Percentiles rank a stretch among this genome's conserved stretches.
phyloP scores from a whole-genome alignment of 2,113 vertebrate species.

The Xenopus tropicalis region DNA sequence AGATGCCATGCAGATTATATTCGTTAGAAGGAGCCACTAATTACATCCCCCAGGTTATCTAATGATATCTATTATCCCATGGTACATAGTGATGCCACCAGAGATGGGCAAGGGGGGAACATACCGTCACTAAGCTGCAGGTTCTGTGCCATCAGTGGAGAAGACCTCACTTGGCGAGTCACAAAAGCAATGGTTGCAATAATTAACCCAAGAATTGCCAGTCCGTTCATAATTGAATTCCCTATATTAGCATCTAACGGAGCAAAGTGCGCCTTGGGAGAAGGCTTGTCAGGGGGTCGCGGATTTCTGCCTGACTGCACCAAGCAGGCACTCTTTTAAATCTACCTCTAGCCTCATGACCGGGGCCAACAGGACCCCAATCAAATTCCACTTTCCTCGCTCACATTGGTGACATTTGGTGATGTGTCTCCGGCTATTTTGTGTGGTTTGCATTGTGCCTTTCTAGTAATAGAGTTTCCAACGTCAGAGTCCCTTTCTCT shows the following conservation, averaged over 20 bases:
- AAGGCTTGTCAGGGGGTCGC: conserved; percentile 24
- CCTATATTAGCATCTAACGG: background rate
- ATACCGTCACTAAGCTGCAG: conserved; percentile 21
- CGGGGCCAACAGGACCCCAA: conserved; percentile 28
- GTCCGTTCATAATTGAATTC: conserved; percentile 11
- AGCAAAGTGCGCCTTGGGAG: conserved; percentile 8
- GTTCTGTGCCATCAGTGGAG: conserved; percentile 10
- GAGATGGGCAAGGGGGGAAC: background rate
- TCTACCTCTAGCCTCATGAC: conserved; percentile 24
- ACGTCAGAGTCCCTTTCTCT: conserved; percentile 46
- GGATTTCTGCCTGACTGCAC: conserved; percentile 25
- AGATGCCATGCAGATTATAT: too few species aligned
- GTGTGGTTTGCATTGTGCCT: conserved; percentile 42
- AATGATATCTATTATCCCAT: too few species aligned
- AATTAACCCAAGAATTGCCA: conserved; percentile 28
- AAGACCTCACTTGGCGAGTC: conserved; percentile 16
- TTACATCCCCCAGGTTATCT: too few species aligned
- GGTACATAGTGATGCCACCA: too few species aligned
- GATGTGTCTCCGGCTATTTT: background rate
- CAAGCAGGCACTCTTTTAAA: conserved; percentile 45
- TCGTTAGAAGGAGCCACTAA: too few species aligned
- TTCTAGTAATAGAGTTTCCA: conserved; percentile 31
- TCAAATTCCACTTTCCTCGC: conserved; percentile 28
- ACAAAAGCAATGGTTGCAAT: background rate
- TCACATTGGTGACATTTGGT: conserved; percentile 47